Percentiles rank a stretch among this genome's conserved stretches.
Conservation (phyloP, 2,113 vertebrate species). For the Forbesichthys agassizii region DNA sequence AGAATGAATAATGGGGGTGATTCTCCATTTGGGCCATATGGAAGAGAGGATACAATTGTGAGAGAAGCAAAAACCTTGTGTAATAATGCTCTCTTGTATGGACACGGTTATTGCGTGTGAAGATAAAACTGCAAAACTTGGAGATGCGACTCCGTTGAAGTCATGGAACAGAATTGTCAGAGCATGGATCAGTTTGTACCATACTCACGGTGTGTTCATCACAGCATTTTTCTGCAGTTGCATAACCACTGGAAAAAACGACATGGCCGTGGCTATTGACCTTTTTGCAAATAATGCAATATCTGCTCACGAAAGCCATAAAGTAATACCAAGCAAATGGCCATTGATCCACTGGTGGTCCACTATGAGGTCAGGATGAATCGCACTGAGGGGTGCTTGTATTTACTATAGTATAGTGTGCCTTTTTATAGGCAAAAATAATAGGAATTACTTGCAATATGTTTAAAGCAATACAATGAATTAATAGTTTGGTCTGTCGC, state of each 20-base stretch:
- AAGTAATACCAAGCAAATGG: conserved; percentile 37
- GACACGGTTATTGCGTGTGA: conserved; percentile 12
- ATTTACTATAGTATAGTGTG: conserved; percentile 62
- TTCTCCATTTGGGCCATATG: conserved; percentile 29
- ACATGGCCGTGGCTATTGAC: conserved; percentile 50
- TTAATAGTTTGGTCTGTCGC: conserved; percentile 50
- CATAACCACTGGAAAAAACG: conserved; percentile 48
- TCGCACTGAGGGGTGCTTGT: conserved; percentile 57
- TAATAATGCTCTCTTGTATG: conserved; percentile 20
- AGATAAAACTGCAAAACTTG: conserved; percentile 50
- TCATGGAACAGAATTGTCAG: conserved; percentile 31
- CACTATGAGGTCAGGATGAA: conserved; percentile 39
- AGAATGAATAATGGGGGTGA: conserved; percentile 40
- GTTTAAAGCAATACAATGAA: conserved; percentile 73
- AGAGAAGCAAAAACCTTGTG: conserved; percentile 22
- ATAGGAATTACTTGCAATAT: conserved; percentile 74
- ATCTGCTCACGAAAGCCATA: conserved; percentile 68
- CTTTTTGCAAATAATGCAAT: conserved; percentile 52
- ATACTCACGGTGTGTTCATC: conserved; percentile 39
- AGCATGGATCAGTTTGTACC: conserved; percentile 28
- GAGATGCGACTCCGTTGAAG: conserved; percentile 25
- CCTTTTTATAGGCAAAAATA: conserved; percentile 54
- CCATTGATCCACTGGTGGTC: conserved; percentile 46
- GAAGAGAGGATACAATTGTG: conserved; percentile 30
- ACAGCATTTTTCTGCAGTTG: conserved; percentile 39